Evolutionary conservation across 2,888 invertebrate species (phyloP).

Genomic region (Diabrotica balteata): DNA sequence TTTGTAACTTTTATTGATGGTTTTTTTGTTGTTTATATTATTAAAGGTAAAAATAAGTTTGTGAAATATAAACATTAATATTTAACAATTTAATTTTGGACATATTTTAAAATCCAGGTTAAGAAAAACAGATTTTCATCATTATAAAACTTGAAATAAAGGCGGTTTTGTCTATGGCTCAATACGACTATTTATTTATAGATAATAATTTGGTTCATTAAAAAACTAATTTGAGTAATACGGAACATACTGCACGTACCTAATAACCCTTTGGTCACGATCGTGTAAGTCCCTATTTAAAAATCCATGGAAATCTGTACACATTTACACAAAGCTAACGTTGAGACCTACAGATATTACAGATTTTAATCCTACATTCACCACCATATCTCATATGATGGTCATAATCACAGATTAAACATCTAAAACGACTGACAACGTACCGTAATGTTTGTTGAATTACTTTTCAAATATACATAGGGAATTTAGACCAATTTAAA

Average conservation of each 20-base stretch:
- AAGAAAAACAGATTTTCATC: no score
- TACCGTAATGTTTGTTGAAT: slow-evolving; percentile 9
- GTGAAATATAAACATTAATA: no score
- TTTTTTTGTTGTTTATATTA: no score
- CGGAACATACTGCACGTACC: neutral
- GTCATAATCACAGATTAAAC: slow-evolving; percentile 53
- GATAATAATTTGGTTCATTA: neutral
- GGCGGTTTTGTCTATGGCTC: slow-evolving; percentile 20
- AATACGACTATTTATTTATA: slow-evolving; percentile 28
- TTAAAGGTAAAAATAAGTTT: no score
- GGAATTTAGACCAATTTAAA: neutral
- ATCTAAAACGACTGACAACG: slow-evolving; percentile 17
- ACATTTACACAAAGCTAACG: slow-evolving; percentile 24
- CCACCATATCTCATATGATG: slow-evolving; percentile 57
- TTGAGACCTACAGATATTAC: slow-evolving; percentile 19
- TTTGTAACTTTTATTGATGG: no score
- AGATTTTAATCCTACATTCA: slow-evolving; percentile 35
- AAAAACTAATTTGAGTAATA: neutral
- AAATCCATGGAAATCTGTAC: slow-evolving; percentile 27
- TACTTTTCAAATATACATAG: neutral
- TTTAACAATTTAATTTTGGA: no score
- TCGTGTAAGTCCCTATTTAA: slow-evolving; percentile 9
- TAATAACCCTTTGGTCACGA: slow-evolving; percentile 5
- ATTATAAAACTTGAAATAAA: no score
- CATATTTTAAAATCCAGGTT: no score